phyloP scores from a whole-genome alignment of 1,140 invertebrate species.

The Cepaea nemoralis region DNA sequence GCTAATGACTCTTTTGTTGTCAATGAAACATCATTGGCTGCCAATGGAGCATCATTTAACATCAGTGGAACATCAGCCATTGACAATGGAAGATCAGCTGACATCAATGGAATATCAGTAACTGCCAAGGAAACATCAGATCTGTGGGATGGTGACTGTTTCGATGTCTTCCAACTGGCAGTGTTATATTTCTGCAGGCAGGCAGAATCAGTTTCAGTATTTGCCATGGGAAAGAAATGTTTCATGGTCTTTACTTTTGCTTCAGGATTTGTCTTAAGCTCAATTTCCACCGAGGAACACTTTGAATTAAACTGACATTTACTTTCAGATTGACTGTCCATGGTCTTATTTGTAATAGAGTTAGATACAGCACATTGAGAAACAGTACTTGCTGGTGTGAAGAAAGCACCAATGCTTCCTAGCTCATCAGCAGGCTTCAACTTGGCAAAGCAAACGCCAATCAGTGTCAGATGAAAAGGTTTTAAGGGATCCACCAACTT shows the following conservation, averaged over 20 bases:
- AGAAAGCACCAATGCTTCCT: not conserved
- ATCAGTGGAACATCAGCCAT: too few species aligned
- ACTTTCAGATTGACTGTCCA: not conserved
- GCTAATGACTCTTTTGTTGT: too few species aligned
- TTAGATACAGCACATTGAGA: not conserved
- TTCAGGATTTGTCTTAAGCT: not conserved
- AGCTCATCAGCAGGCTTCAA: conserved; percentile 37
- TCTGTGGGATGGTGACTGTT: not conserved
- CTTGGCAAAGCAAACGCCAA: conserved; percentile 57
- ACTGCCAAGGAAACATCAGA: not conserved
- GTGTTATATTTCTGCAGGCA: not conserved
- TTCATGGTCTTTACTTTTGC: not conserved
- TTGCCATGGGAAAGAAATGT: not conserved
- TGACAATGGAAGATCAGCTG: not conserved
- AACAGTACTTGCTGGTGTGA: not conserved
- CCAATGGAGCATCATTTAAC: too few species aligned
- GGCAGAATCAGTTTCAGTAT: not conserved
- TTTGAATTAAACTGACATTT: not conserved
- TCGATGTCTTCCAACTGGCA: not conserved
- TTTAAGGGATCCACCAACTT: conserved; percentile 52
- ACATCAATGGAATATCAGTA: not conserved
- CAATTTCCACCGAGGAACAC: not conserved
- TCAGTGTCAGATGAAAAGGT: conserved; percentile 55
- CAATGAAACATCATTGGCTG: too few species aligned
- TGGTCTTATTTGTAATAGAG: not conserved